Percentiles rank a stretch among this genome's conserved stretches.
These are phyloP conservation scores for Platyrinchus mystaceus DNA, from an alignment of 2,797 vertebrate genomes.

Conservation along the genomic window DNA sequence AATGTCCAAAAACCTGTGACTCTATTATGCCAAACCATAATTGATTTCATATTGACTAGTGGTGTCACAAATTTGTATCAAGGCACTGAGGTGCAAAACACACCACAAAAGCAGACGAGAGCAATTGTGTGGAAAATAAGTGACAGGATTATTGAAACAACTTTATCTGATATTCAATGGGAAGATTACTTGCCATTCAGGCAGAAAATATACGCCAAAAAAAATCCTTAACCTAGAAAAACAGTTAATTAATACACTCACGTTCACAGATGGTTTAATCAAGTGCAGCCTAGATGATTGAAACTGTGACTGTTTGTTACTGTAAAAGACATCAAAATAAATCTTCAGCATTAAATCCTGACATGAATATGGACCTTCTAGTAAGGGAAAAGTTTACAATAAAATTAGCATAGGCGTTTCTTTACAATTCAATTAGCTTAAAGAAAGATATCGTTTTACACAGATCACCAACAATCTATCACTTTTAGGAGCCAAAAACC, in stretches of 20 bases:
- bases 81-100: neutral
- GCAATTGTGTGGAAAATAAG: neutral
- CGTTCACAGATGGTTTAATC: neutral
- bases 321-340: neutral
- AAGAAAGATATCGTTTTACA: neutral
- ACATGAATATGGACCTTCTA: neutral
- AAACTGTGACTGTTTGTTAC: neutral
- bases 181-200: neutral
- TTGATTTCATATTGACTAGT: neutral
- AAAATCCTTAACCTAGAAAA: neutral
- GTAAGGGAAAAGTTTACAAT: neutral
- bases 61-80: neutral
- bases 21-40: neutral
- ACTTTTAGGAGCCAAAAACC: neutral
- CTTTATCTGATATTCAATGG: neutral
- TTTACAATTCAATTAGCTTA: neutral
- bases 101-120: neutral
- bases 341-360: neutral
- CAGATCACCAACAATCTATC: neutral
- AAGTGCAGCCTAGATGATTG: neutral
- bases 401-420: neutral
- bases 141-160: neutral
- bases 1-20: neutral
- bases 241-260: neutral
- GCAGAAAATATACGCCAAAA: neutral